Conservation (phyloP, 2,797 vertebrate species). For the Aselliscus stoliczkanus region DNA sequence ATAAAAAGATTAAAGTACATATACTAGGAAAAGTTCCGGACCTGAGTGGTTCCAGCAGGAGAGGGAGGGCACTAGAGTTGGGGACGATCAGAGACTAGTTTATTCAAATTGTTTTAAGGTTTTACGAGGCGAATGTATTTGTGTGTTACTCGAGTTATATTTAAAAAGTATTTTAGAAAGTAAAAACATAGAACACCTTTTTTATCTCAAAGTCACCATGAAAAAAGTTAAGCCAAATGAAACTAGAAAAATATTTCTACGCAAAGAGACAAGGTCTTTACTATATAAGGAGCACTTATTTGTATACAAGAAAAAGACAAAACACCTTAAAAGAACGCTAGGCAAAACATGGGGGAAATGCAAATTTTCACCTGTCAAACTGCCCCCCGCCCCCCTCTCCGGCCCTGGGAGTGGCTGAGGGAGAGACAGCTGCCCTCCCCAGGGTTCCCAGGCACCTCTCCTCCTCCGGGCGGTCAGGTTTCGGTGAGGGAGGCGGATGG, state of each 20-base stretch:
- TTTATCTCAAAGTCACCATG: background rate
- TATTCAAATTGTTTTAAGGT: background rate
- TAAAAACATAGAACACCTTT: background rate
- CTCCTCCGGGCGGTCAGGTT: background rate
- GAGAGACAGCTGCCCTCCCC: background rate
- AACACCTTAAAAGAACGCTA: background rate
- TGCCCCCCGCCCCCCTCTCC: too few species aligned
- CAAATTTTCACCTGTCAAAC: background rate
- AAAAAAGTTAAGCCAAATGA: slow-evolving; percentile 17
- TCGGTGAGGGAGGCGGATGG: background rate
- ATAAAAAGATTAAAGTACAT: background rate
- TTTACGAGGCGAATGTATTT: background rate
- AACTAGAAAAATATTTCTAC: slow-evolving; percentile 3
- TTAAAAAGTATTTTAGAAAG: background rate
- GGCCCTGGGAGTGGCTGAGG: background rate
- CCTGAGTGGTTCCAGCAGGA: background rate
- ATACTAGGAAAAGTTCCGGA: background rate
- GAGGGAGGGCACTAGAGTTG: background rate
- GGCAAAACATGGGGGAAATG: background rate
- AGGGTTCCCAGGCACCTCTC: background rate
- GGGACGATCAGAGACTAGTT: background rate
- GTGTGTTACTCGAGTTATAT: background rate
- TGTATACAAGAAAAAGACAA: background rate
- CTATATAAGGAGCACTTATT: background rate
- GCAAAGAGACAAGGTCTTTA: background rate